A percentile compares a stretch with the other conserved stretches of the same genome.
Evolutionary conservation across 2,888 invertebrate species (phyloP).

Genomic region (Spialia ferax): DNA sequence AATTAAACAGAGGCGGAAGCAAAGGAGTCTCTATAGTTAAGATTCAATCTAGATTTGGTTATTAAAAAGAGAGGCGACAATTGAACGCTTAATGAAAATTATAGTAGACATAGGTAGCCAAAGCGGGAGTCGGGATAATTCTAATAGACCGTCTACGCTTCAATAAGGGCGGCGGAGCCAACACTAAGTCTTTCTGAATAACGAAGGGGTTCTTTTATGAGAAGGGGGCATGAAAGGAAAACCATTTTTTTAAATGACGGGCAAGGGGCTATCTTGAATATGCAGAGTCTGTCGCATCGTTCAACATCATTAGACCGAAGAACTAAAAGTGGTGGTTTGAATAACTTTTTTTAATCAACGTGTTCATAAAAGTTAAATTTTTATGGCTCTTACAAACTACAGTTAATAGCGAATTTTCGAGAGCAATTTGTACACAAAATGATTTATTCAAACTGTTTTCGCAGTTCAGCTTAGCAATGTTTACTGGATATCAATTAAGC

Average conservation of each 20-base stretch:
- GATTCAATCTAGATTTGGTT: conserved; percentile 21
- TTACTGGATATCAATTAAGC: conserved; percentile 9
- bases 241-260: conserved; percentile 77
- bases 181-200: conserved; percentile 76
- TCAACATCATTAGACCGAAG: conserved; percentile 78
- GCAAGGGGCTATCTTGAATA: conserved; percentile 72
- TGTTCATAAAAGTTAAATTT: conserved; percentile 28
- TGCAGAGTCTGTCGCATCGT: conserved; percentile 75
- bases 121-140: conserved; percentile 55
- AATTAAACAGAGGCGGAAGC: not conserved
- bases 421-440: conserved; percentile 25
- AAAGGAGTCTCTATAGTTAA: conserved; percentile 9
- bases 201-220: conserved; percentile 78
- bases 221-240: conserved; percentile 72
- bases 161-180: conserved; percentile 55
- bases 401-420: conserved; percentile 22
- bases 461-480: not conserved
- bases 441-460: conserved; percentile 16
- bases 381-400: conserved; percentile 20
- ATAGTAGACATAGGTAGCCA: conserved; percentile 48
- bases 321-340: conserved; percentile 64
- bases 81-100: conserved; percentile 36
- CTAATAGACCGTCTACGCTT: conserved; percentile 48
- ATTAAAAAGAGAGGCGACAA: conserved; percentile 31
- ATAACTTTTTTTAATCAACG: conserved; percentile 56